These are phyloP conservation scores for Metopolophium dirhodum DNA, from an alignment of 1,140 invertebrate genomes.

Conservation along the genomic window DNA sequence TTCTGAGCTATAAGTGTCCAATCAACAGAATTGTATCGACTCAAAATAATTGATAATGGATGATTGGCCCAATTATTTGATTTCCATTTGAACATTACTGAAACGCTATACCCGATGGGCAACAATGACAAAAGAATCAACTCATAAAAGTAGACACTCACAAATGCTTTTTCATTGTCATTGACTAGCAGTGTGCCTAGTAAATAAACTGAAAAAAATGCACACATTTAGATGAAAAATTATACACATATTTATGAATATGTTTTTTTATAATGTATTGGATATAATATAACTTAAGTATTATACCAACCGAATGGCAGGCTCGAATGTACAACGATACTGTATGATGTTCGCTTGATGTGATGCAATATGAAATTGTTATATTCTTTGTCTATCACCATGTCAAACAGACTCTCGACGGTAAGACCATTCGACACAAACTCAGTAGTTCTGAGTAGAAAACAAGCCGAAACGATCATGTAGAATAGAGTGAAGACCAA, in stretches of 20 bases:
- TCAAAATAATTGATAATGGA: conserved; percentile 17
- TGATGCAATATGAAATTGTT: conserved; percentile 76
- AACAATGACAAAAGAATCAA: neutral
- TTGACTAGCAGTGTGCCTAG: neutral
- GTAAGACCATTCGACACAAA: conserved; percentile 78
- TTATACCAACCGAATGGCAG: conserved; percentile 68
- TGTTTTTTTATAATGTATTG: neutral
- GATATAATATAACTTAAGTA: neutral
- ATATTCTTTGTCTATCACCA: conserved; percentile 72
- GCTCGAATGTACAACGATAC: conserved; percentile 72
- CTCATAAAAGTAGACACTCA: neutral
- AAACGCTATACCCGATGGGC: neutral
- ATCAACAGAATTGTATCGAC: neutral
- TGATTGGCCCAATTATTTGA: conserved; percentile 37
- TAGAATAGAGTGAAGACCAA: conserved; percentile 72
- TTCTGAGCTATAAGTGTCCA: conserved; percentile 21
- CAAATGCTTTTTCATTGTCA: conserved; percentile 12
- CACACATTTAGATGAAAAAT: neutral
- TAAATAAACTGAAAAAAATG: conserved; percentile 33
- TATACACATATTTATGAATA: neutral
- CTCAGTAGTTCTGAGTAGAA: conserved; percentile 78
- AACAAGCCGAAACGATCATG: conserved; percentile 71
- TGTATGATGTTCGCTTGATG: conserved; percentile 72
- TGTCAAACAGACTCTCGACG: conserved; percentile 71
- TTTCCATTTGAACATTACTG: neutral